Evolutionary conservation across 1,140 invertebrate genomes (phyloP), one percentile per base, ranked within the genome.

Genomic region (Caerostris extrusa): DNA sequence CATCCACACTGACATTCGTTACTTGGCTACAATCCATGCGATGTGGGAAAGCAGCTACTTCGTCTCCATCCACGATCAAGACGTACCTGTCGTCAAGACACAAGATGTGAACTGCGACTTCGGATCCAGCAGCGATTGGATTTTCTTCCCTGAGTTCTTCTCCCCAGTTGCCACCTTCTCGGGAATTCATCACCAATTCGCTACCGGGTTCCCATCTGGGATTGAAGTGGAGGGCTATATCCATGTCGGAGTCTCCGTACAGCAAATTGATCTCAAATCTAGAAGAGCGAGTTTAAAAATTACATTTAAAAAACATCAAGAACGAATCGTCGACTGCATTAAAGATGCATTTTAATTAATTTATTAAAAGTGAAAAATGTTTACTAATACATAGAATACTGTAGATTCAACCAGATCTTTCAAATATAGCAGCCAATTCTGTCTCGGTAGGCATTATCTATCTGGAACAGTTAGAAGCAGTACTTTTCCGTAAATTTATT

Each of bases 241-340:
- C 93, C 12, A 53, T 55, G 14, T 91, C 82, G 5, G 81, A 17
- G 2, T 85, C 88, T 3, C 82, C 93, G 17, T 64, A 90, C 34
- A 90, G 93, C 6, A 90, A 55, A 10, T 94, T 94, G 3, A 94
- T 81, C 12, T 90, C 71, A 12, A 94, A 90, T 8, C 93, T 94
- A 61, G 5, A 57, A 77, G 14, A 83, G 0, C 34, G 34, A 34
- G 34, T 34, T 34, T 34, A 34, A 34, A 34, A 34, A 34, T 34
- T 34, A 2, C 34, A 34, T 34, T 34, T 34, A 34, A 34, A n/a
- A 34, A 34, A 34, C 34, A 34, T 34, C n/a, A 34, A 34, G 34
- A 34, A 34, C 34, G 34, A 34, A 34, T 34, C 34, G 0, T 34
- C 34, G 34, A 34, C 34, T 34, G 34, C 2, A 34, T 34, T 34